A percentile compares a stretch with the other conserved stretches of the same genome.
Conservation (phyloP, 2,888 invertebrate genomes). For the Ligdia adustata region DNA sequence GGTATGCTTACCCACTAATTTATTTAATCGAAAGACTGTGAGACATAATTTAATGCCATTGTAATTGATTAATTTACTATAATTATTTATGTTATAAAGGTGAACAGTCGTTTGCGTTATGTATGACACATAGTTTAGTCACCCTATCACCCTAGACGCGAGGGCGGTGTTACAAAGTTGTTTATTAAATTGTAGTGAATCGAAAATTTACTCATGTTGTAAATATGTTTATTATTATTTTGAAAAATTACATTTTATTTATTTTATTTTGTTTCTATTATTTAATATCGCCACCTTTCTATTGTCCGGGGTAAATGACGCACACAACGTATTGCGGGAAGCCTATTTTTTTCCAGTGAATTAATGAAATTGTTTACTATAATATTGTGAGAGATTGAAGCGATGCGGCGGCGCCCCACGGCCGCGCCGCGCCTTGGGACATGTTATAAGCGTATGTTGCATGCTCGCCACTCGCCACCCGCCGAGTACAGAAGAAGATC, state of each 20-base stretch:
- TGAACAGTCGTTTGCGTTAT: slow-evolving; percentile 42
- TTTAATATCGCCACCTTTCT: slow-evolving; percentile 49
- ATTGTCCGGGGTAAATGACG: slow-evolving; percentile 71
- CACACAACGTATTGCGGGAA: slow-evolving; percentile 56
- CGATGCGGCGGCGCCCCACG: slow-evolving; percentile 40
- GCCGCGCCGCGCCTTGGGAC: slow-evolving; percentile 41
- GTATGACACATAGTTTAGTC: slow-evolving; percentile 47
- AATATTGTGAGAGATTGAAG: slow-evolving; percentile 43
- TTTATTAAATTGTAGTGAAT: slow-evolving; percentile 53
- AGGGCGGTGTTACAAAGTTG: slow-evolving; percentile 56
- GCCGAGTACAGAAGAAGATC: slow-evolving; percentile 92
- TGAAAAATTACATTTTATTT: slow-evolving; percentile 78
- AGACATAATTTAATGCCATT: slow-evolving; percentile 73
- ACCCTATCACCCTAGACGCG: slow-evolving; percentile 41
- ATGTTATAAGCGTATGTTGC: slow-evolving; percentile 78
- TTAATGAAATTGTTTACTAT: slow-evolving; percentile 15
- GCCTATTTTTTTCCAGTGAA: slow-evolving; percentile 33
- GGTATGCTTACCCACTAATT: slow-evolving; percentile 56
- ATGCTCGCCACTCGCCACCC: slow-evolving; percentile 61
- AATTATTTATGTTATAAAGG: slow-evolving; percentile 46
- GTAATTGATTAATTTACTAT: slow-evolving; percentile 59
- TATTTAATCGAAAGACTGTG: slow-evolving; percentile 74
- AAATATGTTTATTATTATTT: slow-evolving; percentile 75
- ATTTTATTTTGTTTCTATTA: slow-evolving; percentile 71
- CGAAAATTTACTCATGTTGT: slow-evolving; percentile 72